Conservation (phyloP, 2,888 invertebrate species). For the Acanthosepion lycidas region DNA sequence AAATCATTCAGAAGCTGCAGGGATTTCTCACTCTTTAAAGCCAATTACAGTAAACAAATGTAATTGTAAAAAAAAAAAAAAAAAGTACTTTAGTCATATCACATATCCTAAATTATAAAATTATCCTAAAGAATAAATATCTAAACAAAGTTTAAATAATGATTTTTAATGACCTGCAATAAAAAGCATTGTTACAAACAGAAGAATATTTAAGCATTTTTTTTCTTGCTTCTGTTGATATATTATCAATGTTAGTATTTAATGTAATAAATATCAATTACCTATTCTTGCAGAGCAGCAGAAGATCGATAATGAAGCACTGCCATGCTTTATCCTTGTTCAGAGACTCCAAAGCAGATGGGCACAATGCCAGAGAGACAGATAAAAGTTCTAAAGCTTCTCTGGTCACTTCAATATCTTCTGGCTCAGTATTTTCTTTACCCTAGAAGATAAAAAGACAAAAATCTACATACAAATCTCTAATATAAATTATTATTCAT, state of each 20-base stretch:
- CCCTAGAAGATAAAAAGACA: constrained; percentile 55
- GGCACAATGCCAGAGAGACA: constrained; percentile 90
- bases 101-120: too few species aligned
- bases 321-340: constrained; percentile 90
- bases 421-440: constrained; percentile 68
- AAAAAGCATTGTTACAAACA: too few species aligned
- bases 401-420: constrained; percentile 82
- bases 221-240: too few species aligned
- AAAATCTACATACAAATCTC: constrained; percentile 4
- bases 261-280: constrained; percentile 53
- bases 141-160: too few species aligned
- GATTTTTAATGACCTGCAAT: too few species aligned
- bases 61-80: too few species aligned
- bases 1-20: too few species aligned
- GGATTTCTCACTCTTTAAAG: too few species aligned
- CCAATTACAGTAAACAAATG: too few species aligned
- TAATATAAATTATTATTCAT: background rate
- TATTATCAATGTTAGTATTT: background rate
- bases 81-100: too few species aligned
- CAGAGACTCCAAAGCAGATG: constrained; percentile 87
- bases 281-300: constrained; percentile 84
- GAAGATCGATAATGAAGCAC: constrained; percentile 89
- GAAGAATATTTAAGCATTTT: too few species aligned
- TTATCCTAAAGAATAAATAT: too few species aligned
- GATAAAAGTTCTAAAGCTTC: constrained; percentile 95